Evolutionary conservation across 1,140 invertebrate species (phyloP).

Genomic region (Cotesia typhae): DNA sequence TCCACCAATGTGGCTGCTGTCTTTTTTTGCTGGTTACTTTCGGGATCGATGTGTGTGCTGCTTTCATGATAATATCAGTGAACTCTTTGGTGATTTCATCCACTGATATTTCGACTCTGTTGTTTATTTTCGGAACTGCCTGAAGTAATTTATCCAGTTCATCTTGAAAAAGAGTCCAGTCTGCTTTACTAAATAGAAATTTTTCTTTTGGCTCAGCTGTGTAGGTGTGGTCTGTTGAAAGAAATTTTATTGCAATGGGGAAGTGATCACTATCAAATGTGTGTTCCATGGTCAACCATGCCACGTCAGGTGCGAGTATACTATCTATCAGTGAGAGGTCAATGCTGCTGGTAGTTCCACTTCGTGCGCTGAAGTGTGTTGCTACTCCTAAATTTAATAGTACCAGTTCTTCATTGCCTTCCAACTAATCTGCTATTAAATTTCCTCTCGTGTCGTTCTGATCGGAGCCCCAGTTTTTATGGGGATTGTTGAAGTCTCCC

Average conservation of each 20-base stretch:
- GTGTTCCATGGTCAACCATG: too few relatives aligned
- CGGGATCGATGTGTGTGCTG: constrained; percentile 45
- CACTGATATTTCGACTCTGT: constrained; percentile 12
- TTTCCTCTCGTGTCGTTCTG: constrained; percentile 45
- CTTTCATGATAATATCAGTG: constrained; percentile 41
- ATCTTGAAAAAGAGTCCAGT: constrained; percentile 39
- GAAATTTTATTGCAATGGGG: constrained; percentile 42
- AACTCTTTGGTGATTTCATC: constrained; percentile 42
- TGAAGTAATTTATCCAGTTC: constrained; percentile 26
- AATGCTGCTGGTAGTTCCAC: constrained; percentile 42
- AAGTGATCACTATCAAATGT: constrained; percentile 47
- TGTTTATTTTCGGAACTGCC: constrained; percentile 11
- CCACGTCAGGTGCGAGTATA: constrained; percentile 36
- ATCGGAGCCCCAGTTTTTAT: constrained; percentile 45
- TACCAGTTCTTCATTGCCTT: constrained; percentile 30
- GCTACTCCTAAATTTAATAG: constrained; percentile 44
- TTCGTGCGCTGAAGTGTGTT: constrained; percentile 44
- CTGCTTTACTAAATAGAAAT: constrained; percentile 46
- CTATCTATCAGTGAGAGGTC: constrained; percentile 43
- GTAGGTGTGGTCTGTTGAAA: background rate
- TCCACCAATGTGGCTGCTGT: constrained; percentile 51
- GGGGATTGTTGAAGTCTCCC: constrained; percentile 50
- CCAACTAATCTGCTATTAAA: constrained; percentile 32
- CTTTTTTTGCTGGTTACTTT: constrained; percentile 32
- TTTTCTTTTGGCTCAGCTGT: constrained; percentile 9